phyloP scores from a whole-genome alignment of 2,113 vertebrate species.

The Ia io region DNA sequence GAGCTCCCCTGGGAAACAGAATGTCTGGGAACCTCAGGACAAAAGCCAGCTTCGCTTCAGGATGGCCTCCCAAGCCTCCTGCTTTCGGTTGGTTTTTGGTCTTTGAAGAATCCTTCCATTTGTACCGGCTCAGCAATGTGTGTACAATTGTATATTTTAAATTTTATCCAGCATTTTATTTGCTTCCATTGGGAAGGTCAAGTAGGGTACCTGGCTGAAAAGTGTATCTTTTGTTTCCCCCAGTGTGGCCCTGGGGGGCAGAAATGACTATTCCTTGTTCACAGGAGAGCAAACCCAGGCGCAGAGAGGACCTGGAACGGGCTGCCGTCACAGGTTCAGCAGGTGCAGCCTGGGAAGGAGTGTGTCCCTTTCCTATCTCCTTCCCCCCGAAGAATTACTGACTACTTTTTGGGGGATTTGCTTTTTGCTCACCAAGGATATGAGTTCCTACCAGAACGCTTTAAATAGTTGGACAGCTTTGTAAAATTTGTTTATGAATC shows the following conservation, averaged over 20 bases:
- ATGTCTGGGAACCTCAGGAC: background rate
- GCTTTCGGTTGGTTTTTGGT: background rate
- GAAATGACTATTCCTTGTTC: background rate
- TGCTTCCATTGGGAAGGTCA: background rate
- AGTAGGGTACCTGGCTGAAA: background rate
- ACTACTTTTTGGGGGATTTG: background rate
- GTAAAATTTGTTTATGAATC: constrained; percentile 71
- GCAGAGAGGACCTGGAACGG: background rate
- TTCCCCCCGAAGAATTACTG: constrained; percentile 48
- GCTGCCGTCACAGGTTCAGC: too few relatives aligned
- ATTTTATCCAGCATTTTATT: background rate
- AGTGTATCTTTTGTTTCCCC: background rate
- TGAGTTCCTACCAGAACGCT: constrained; percentile 27
- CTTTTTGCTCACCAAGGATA: constrained; percentile 42
- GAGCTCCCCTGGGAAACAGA: background rate
- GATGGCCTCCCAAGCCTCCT: background rate
- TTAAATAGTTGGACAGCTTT: constrained; percentile 66
- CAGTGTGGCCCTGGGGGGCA: background rate
- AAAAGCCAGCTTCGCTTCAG: background rate
- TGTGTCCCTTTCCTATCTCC: background rate
- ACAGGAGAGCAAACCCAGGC: background rate
- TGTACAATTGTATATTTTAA: background rate
- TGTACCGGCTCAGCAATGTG: background rate
- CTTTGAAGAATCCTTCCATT: background rate
- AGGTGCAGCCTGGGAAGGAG: background rate